Evolutionary conservation across 2,888 invertebrate species (phyloP).

Genomic region (Cheiracanthium punctorium): DNA sequence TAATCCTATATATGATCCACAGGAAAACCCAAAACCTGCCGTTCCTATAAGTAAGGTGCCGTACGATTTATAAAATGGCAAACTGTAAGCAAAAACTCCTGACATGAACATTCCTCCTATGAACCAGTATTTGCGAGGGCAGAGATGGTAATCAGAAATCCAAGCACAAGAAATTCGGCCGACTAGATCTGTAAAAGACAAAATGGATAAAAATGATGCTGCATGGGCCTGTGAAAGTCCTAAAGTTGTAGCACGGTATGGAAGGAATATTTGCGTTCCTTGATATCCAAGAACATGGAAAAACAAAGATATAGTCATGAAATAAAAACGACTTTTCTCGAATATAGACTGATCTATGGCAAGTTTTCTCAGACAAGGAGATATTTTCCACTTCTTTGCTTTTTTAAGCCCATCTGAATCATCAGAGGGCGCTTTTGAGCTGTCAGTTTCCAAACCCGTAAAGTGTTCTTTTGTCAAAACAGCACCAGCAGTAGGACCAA

Average conservation of each 20-base stretch:
- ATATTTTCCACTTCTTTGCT: slow-evolving; percentile 24
- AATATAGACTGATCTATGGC: slow-evolving; percentile 59
- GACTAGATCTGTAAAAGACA: slow-evolving; percentile 67
- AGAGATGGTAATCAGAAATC: slow-evolving; percentile 69
- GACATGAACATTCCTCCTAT: slow-evolving; percentile 69
- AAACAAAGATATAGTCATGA: slow-evolving; percentile 68
- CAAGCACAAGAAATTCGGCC: slow-evolving; percentile 69
- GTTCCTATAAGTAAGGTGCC: slow-evolving; percentile 51
- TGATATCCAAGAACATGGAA: slow-evolving; percentile 68
- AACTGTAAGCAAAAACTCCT: slow-evolving; percentile 67
- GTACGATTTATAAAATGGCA: slow-evolving; percentile 61
- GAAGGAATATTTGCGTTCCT: slow-evolving; percentile 69
- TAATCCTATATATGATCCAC: slow-evolving; percentile 70
- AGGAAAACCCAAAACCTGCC: slow-evolving; percentile 68
- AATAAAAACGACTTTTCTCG: slow-evolving; percentile 64
- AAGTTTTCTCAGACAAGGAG: slow-evolving; percentile 36
- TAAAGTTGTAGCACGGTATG: slow-evolving; percentile 59
- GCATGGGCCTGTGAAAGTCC: slow-evolving; percentile 67
- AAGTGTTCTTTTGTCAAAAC: slow-evolving; percentile 64
- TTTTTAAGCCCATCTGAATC: background rate
- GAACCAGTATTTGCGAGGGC: slow-evolving; percentile 69
- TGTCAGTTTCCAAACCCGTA: slow-evolving; percentile 1
- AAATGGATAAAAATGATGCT: slow-evolving; percentile 61
- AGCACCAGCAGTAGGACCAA: slow-evolving; percentile 67
- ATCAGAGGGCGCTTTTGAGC: slow-evolving; percentile 5